phyloP scores from a whole-genome alignment of 2,797 vertebrate species.

The Sarcoramphus papa region DNA sequence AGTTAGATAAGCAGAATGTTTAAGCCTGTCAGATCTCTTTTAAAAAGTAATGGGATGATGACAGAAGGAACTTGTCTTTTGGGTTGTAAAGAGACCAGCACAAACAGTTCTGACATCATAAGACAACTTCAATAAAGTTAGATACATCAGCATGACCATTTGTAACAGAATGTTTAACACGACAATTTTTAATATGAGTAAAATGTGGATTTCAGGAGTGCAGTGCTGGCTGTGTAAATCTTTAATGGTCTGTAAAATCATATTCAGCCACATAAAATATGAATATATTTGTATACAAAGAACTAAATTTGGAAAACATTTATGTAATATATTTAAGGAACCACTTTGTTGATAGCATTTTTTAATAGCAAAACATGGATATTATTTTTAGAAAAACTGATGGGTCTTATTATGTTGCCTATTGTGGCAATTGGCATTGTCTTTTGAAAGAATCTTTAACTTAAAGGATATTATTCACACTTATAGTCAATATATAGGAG shows the following conservation, averaged over 20 bases:
- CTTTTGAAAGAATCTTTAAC: not conserved
- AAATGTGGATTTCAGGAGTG: not conserved
- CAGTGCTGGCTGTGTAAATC: not conserved
- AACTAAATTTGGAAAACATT: not conserved
- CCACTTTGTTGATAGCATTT: not conserved
- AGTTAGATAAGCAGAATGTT: slow-evolving; percentile 37
- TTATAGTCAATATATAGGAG: not conserved
- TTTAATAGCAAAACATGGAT: not conserved
- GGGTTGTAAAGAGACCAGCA: not conserved
- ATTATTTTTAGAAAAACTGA: not conserved
- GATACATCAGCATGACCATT: not conserved
- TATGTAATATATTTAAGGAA: not conserved
- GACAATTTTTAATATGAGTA: not conserved
- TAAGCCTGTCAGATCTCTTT: slow-evolving; percentile 41
- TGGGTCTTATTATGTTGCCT: not conserved
- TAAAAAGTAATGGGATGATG: slow-evolving; percentile 4
- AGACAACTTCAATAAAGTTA: slow-evolving; percentile 6
- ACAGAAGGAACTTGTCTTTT: not conserved
- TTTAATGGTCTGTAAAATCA: not conserved
- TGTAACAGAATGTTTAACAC: not conserved
- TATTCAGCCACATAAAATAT: not conserved
- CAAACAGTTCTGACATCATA: slow-evolving; percentile 25
- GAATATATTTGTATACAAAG: not conserved
- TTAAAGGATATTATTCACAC: not conserved
- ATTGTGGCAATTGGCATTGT: not conserved